These are phyloP conservation scores for Etheostoma perlongum DNA, from an alignment of 2,797 vertebrate species.

Conservation along the genomic window DNA sequence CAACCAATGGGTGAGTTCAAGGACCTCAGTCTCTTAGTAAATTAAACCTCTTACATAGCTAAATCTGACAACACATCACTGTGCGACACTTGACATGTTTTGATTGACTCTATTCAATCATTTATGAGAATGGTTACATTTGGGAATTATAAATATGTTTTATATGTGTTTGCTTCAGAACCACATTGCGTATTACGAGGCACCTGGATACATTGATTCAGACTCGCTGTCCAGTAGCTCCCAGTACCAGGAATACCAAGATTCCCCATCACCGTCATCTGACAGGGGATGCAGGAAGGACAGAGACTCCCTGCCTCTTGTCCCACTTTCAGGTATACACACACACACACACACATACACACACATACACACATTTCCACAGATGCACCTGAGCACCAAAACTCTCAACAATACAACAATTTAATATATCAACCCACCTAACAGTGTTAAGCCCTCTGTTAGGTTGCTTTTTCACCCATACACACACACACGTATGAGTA, in stretches of 20 bases:
- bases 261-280: constrained; percentile 76
- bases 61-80: background rate
- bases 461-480: background rate
- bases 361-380: background rate
- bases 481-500: background rate
- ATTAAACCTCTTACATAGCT: constrained; percentile 3
- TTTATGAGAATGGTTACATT: background rate
- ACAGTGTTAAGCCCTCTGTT: background rate
- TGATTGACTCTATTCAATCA: constrained; percentile 12
- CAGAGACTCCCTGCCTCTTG: constrained; percentile 65
- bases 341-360: background rate
- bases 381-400: background rate
- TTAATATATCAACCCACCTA: background rate
- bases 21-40: background rate
- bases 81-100: background rate
- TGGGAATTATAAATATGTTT: constrained; percentile 6
- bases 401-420: background rate
- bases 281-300: constrained; percentile 64
- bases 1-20: constrained; percentile 78
- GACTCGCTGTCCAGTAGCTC: constrained; percentile 87
- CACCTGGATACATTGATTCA: constrained; percentile 78
- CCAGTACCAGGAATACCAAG: constrained; percentile 81
- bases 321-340: constrained; percentile 80
- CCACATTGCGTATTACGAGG: constrained; percentile 63
- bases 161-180: constrained; percentile 65